phyloP scores from a whole-genome alignment of 2,113 vertebrate species.

The Heterocephalus glaber region DNA sequence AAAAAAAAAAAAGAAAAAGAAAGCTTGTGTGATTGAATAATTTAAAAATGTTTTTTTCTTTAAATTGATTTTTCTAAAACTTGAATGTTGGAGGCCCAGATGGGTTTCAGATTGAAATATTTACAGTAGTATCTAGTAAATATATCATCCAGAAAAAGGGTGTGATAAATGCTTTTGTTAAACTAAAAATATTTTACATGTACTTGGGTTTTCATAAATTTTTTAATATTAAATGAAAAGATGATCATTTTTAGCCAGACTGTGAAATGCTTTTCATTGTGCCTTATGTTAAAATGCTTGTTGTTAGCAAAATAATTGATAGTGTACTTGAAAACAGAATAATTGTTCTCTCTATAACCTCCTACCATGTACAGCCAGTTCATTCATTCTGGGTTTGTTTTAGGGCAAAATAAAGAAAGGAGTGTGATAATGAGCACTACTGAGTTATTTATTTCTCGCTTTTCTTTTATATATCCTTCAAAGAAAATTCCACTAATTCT shows the following conservation, averaged over 20 bases:
- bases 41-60: not conserved
- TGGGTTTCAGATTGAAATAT: constrained; percentile 15
- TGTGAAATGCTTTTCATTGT: constrained; percentile 17
- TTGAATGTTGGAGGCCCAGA: not conserved
- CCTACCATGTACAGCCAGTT: not conserved
- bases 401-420: not conserved
- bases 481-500: not conserved
- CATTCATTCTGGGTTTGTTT: constrained; percentile 50
- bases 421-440: not conserved
- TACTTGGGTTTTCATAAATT: constrained; percentile 37
- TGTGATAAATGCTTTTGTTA: not conserved
- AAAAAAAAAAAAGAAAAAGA: no score
- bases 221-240: constrained; percentile 34
- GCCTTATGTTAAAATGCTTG: not conserved
- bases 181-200: not conserved
- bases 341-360: not conserved
- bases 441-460: not conserved
- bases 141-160: not conserved
- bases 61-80: constrained; percentile 42
- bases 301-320: constrained; percentile 32
- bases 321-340: constrained; percentile 6
- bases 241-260: constrained; percentile 46
- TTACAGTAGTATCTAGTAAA: constrained; percentile 23
- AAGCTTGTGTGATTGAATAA: not conserved
- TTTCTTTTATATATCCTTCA: not conserved